Evolutionary conservation across 2,888 invertebrate genomes (phyloP).

Genomic region (Oscheius sp.): DNA sequence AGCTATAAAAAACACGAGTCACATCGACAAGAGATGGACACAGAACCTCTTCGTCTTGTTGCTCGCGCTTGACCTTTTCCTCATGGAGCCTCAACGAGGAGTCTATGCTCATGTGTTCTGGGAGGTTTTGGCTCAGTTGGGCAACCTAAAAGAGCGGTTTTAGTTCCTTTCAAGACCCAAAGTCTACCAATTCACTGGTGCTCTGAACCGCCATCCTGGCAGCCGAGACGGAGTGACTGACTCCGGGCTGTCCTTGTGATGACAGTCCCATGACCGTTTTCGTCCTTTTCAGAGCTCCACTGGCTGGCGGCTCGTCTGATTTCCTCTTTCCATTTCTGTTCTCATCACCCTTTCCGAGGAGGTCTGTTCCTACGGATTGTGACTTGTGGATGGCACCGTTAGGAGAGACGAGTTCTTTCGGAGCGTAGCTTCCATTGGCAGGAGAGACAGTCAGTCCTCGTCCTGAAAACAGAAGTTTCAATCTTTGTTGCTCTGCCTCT

Average conservation of each 20-base stretch:
- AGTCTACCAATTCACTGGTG: slow-evolving; percentile 48
- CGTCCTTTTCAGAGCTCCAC: slow-evolving; percentile 50
- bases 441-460: slow-evolving; percentile 54
- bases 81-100: slow-evolving; percentile 56
- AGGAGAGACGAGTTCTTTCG: slow-evolving; percentile 45
- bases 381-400: slow-evolving; percentile 58
- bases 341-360: slow-evolving; percentile 43
- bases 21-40: slow-evolving; percentile 11
- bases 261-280: slow-evolving; percentile 55
- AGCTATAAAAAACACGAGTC: slow-evolving; percentile 41
- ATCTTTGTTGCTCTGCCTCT: too few relatives aligned
- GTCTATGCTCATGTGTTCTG: slow-evolving; percentile 60
- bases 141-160: slow-evolving; percentile 50
- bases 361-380: slow-evolving; percentile 56
- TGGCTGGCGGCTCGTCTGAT: slow-evolving; percentile 40
- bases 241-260: slow-evolving; percentile 26
- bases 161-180: neutral
- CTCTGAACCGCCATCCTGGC: slow-evolving; percentile 52
- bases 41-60: slow-evolving; percentile 56
- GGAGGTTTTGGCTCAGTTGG: slow-evolving; percentile 63
- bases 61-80: slow-evolving; percentile 54
- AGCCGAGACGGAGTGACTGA: slow-evolving; percentile 47
- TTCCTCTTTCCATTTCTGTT: slow-evolving; percentile 57
- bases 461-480: slow-evolving; percentile 25
- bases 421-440: slow-evolving; percentile 61